Percentiles rank a stretch among this genome's conserved stretches.
Conservation (phyloP, 1,140 invertebrate genomes). For the Brachionus plicatilis region DNA sequence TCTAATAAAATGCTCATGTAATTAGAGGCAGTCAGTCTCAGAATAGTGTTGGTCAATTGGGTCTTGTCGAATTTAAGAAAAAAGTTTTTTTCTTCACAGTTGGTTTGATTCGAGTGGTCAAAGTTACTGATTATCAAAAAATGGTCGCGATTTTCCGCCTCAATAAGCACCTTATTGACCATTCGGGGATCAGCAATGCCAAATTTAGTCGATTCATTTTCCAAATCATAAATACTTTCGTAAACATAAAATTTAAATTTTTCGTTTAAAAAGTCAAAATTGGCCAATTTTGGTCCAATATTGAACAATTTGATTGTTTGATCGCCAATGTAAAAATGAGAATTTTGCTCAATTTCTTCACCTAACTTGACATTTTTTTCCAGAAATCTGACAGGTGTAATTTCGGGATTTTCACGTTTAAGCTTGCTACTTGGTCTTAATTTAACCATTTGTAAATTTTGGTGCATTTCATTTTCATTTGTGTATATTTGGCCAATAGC, state of each 20-base stretch:
- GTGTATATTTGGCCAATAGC: neutral
- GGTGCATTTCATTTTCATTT: neutral
- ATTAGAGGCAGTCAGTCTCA: neutral
- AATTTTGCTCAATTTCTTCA: neutral
- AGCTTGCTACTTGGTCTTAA: neutral
- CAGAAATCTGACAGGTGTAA: neutral
- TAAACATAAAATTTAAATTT: conserved; percentile 18
- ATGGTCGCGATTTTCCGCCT: neutral
- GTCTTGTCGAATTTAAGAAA: neutral
- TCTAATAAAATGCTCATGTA: neutral
- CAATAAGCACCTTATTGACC: neutral
- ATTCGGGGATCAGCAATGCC: neutral
- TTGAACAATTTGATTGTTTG: neutral
- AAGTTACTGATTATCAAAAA: neutral
- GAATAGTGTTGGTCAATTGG: neutral
- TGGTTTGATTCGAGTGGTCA: neutral
- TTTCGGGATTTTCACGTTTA: neutral
- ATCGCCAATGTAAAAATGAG: neutral
- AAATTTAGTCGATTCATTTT: neutral
- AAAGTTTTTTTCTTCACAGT: neutral
- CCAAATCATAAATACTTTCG: neutral
- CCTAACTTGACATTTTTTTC: neutral
- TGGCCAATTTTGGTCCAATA: neutral
- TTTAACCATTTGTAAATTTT: neutral
- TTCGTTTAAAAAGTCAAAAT: neutral